Conservation (phyloP, 1,140 invertebrate species). For the Semibalanus balanoides region DNA sequence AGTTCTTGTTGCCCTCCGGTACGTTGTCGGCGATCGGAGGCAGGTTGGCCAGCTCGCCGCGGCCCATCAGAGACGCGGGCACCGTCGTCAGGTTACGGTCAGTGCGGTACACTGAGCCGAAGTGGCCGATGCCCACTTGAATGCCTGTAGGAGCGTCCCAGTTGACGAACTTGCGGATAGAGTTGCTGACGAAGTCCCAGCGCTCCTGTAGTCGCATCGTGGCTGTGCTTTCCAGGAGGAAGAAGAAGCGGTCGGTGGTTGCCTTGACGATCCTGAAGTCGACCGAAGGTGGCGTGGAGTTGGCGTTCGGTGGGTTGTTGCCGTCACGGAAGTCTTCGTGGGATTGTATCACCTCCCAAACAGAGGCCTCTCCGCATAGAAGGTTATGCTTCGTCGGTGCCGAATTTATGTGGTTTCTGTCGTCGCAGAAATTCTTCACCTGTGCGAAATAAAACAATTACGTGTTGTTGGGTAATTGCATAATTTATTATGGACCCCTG, state of each 20-base stretch:
- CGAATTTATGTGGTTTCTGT: slow-evolving; percentile 23
- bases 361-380: slow-evolving; percentile 21
- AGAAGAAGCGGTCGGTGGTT: background rate
- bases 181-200: slow-evolving; percentile 41
- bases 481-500: no score
- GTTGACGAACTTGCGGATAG: slow-evolving; percentile 40
- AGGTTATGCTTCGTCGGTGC: slow-evolving; percentile 32
- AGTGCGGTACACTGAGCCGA: slow-evolving; percentile 16
- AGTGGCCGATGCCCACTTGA: slow-evolving; percentile 23
- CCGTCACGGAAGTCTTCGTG: slow-evolving; percentile 23
- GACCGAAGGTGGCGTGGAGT: background rate
- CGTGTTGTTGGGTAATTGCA: background rate
- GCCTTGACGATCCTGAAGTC: background rate
- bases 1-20: slow-evolving; percentile 15
- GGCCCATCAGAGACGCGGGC: slow-evolving; percentile 16
- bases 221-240: background rate
- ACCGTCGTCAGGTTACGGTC: slow-evolving; percentile 18
- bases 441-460: background rate
- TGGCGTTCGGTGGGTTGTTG: slow-evolving; percentile 4
- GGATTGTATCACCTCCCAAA: slow-evolving; percentile 23
- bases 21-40: slow-evolving; percentile 19
- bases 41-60: slow-evolving; percentile 19
- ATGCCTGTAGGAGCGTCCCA: slow-evolving; percentile 23
- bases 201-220: slow-evolving; percentile 26
- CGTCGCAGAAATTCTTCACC: slow-evolving; percentile 23